Evolutionary conservation across 2,797 vertebrate species (phyloP).

Genomic region (Kryptopterus vitreolus): DNA sequence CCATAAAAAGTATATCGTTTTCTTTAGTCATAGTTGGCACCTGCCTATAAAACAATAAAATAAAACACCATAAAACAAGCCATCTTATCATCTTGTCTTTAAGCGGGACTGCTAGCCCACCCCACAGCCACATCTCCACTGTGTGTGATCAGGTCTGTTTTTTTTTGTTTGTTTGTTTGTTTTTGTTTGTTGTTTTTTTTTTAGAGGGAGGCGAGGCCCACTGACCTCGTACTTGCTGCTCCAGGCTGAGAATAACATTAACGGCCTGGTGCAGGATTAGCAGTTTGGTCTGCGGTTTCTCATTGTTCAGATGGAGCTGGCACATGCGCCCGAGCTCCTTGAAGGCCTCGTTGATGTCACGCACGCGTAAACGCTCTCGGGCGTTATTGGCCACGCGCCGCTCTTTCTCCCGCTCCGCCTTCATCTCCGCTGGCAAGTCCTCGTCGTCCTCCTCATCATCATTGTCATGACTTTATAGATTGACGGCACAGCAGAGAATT

Average conservation of each 20-base stretch:
- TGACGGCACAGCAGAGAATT: constrained; percentile 16
- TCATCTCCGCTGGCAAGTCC: constrained; percentile 96
- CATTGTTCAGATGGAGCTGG: constrained; percentile 95
- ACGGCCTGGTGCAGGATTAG: constrained; percentile 98
- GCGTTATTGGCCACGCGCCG: constrained; percentile 97
- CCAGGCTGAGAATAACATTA: constrained; percentile 97
- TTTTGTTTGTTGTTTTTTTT: no score
- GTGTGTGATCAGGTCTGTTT: constrained; percentile 49
- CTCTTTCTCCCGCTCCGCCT: constrained; percentile 97
- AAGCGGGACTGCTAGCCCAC: constrained; percentile 34
- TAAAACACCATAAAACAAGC: constrained; percentile 32
- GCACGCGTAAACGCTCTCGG: constrained; percentile 92
- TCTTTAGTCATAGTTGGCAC: not conserved
- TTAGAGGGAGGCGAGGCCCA: constrained; percentile 59
- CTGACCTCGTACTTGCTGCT: constrained; percentile 99
- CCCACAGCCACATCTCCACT: constrained; percentile 53
- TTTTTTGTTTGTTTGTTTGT: no score
- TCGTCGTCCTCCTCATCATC: constrained; percentile 69
- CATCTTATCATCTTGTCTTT: not conserved
- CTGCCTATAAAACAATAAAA: no score
- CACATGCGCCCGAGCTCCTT: constrained; percentile 99
- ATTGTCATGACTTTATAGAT: constrained; percentile 42
- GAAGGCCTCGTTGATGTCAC: constrained; percentile 99
- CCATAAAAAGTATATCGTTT: no score
- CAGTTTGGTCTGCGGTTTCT: constrained; percentile 99